A percentile compares a stretch with the other conserved stretches of the same genome.
Conservation (phyloP, 2,113 vertebrate species). For the Ameiurus melas region DNA sequence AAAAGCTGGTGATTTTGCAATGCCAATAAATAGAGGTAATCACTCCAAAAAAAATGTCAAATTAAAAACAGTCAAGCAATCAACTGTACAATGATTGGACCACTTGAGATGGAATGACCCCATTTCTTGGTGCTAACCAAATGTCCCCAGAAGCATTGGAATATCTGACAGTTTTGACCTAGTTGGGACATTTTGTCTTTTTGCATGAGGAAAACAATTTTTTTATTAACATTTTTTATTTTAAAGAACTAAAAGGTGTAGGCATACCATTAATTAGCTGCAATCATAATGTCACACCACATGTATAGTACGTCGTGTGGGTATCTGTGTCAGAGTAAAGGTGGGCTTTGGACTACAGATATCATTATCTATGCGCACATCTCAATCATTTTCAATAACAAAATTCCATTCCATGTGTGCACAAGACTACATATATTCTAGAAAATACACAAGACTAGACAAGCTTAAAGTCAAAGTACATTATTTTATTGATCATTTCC, state of each 20-base stretch:
- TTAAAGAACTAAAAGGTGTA: background rate
- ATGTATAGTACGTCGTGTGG: background rate
- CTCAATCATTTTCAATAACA: background rate
- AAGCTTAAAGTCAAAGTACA: background rate
- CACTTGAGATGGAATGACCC: too few species aligned
- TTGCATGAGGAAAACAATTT: background rate
- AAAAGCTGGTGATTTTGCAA: too few species aligned
- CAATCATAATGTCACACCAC: background rate
- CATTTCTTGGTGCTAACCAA: background rate
- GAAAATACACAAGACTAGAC: background rate
- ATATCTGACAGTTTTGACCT: background rate
- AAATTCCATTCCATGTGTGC: constrained; percentile 1
- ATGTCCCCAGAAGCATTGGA: background rate
- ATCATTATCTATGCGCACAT: background rate
- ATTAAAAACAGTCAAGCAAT: too few species aligned
- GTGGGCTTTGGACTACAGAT: background rate
- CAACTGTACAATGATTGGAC: too few species aligned
- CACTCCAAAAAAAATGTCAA: too few species aligned
- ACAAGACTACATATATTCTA: background rate
- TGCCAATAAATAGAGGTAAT: too few species aligned
- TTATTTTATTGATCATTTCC: background rate
- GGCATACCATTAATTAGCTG: background rate
- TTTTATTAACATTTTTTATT: too few species aligned
- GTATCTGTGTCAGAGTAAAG: background rate
- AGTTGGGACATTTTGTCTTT: background rate